Evolutionary conservation across 2,797 vertebrate species (phyloP), one percentile per base, ranked within the genome.

Genomic region (Muscicapa striata): DNA sequence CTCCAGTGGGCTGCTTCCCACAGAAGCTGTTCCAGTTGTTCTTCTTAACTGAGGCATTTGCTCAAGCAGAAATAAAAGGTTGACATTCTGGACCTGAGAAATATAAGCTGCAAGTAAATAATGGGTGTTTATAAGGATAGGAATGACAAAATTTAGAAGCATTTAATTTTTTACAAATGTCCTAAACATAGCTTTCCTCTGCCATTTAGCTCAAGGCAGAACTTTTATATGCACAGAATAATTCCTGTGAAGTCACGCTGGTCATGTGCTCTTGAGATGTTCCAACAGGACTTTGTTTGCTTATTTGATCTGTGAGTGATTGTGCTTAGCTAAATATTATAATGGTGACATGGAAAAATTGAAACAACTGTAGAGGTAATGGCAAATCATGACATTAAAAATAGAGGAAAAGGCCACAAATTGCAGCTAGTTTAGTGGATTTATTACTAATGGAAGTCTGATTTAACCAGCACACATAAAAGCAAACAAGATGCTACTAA

Each of bases 61-160:
- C 66, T 90, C 46, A 86, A 81, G 76, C 32, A 69, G 73, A 91
- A 94, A 34, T 62, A 79, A 84, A 93, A 94, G 32, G 54, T 26
- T 94, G 79, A 84, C 32, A 55, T 91, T 90, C 85, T 81, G 83
- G 51, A 94, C 59, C 82, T 90, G 77, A 90, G 74, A 90, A 94
- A 41, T 76, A 61, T 3, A 81, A 91, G 48, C 52, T 94, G 86
- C 51, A 48, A 78, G 54, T 93, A 89, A 95, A 86, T 87, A 91
- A 80, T 38, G 66, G 15, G 23, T 93, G 77, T 93, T 94, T 93
- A 84, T 67, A 91, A 89, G 55, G 40, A 34, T 62, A 94, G 79
- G 73, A 94, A 95, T 94, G 83, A 79, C 69, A 94, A 95, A 88
- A 96, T 66, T 79, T 58, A 68, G 62, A 93, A 86, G 66, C 69